phyloP scores from a whole-genome alignment of 2,113 vertebrate species.

The Tympanuchus pallidicinctus region DNA sequence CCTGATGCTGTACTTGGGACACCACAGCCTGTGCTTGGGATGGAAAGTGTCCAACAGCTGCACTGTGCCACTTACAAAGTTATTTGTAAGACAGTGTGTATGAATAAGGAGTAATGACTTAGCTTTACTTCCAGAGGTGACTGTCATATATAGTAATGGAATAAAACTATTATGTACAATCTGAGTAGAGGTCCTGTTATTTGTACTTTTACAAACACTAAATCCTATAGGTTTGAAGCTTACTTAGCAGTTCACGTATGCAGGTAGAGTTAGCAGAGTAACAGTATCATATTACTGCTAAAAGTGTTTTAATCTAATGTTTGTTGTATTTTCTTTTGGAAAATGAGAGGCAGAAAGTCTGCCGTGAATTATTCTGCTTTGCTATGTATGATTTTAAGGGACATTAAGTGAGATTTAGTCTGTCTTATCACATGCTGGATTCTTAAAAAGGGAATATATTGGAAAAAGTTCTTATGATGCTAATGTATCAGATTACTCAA shows the following conservation, averaged over 20 bases:
- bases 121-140: not conserved
- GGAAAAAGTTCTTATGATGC: not conserved
- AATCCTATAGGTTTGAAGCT: not conserved
- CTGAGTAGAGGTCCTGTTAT: not conserved
- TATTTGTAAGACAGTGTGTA: not conserved
- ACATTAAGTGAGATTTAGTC: not conserved
- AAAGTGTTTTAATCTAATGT: not conserved
- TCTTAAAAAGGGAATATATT: not conserved
- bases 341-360: slow-evolving; percentile 9
- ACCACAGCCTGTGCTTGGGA: not conserved
- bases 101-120: not conserved
- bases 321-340: not conserved
- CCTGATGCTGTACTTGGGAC: not conserved
- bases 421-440: not conserved
- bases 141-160: not conserved
- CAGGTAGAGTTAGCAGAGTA: not conserved
- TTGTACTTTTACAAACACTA: not conserved
- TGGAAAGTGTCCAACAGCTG: not conserved
- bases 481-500: not conserved
- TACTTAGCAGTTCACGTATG: not conserved
- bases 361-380: not conserved
- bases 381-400: not conserved
- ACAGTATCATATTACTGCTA: not conserved
- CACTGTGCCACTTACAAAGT: not conserved
- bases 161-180: not conserved